These are phyloP conservation scores for Oryctolagus cuniculus DNA, from an alignment of 2,113 vertebrate genomes.

Conservation along the genomic window mOryCun1.1 NC_091442.1:8570001-8570500, in stretches of 20 bases:
- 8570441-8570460: no score
- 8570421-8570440: no score
- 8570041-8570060: not conserved
- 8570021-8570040: not conserved
- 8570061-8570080: not conserved
- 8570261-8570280: not conserved
- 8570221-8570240: not conserved
- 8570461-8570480: no score
- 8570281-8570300: no score
- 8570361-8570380: no score
- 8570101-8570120: not conserved
- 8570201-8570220: not conserved
- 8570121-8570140: slow-evolving; percentile 11
- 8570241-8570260: not conserved
- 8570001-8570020: not conserved
- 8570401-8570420: no score
- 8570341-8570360: no score
- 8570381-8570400: no score
- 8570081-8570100: not conserved
- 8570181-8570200: not conserved
- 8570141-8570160: not conserved
- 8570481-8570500: no score
- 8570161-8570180: not conserved
- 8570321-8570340: no score
- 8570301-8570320: no score